Conservation (phyloP, 2,797 vertebrate genomes). For the Scolopax bukidnonensis region DNA sequence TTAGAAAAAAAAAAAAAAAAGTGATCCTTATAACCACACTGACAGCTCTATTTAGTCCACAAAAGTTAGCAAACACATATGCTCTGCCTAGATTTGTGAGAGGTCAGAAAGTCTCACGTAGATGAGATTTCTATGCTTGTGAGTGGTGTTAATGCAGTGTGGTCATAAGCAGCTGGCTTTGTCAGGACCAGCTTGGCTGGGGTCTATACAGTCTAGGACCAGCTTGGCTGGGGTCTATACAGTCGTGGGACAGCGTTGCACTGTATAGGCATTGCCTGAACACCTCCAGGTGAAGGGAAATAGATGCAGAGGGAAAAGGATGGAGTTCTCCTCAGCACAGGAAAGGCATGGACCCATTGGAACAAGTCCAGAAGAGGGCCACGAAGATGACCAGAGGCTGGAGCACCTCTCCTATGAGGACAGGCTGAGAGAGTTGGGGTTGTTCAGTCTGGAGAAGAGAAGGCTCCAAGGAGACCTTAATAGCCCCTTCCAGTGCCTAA, state of each 20-base stretch:
- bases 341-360: no score
- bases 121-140: neutral
- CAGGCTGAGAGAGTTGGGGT: no score
- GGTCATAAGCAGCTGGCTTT: neutral
- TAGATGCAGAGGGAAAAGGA: neutral
- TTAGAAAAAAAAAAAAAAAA: neutral
- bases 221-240: neutral
- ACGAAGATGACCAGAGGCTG: no score
- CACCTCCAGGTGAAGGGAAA: neutral
- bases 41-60: neutral
- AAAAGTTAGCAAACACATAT: rapidly evolving
- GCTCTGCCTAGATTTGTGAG: neutral
- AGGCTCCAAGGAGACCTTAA: no score
- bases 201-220: neutral
- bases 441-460: no score
- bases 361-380: no score
- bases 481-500: no score
- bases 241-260: neutral
- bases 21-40: neutral
- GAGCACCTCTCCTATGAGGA: no score
- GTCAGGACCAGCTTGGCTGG: neutral
- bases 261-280: neutral
- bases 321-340: no score
- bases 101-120: neutral
- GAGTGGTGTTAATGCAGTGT: neutral